phyloP scores from a whole-genome alignment of 2,797 vertebrate species.

The Moxostoma hubbsi region DNA sequence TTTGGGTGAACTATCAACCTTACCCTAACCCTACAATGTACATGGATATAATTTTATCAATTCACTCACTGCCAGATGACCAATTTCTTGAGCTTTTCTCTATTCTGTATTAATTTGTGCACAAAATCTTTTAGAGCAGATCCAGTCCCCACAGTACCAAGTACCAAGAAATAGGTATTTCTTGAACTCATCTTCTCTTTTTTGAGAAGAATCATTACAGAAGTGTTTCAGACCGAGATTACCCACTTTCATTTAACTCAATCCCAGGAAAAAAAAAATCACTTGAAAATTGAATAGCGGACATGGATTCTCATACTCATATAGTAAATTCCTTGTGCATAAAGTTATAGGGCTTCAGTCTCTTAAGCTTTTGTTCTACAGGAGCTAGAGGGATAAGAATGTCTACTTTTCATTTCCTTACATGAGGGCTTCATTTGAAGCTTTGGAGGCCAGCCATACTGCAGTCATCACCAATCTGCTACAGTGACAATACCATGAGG shows the following conservation, averaged over 20 bases:
- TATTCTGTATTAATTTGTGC: too few relatives aligned
- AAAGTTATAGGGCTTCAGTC: conserved; percentile 51
- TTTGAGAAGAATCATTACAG: background rate
- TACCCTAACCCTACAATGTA: too few relatives aligned
- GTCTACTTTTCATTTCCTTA: conserved; percentile 55
- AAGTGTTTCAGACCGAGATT: background rate
- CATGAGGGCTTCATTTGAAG: conserved; percentile 62
- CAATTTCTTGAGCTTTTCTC: too few relatives aligned
- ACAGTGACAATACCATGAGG: conserved; percentile 70
- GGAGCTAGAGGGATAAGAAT: conserved; percentile 62
- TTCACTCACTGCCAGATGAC: too few relatives aligned
- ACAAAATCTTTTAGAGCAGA: too few relatives aligned
- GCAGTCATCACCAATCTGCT: conserved; percentile 74
- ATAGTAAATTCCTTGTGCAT: conserved; percentile 36
- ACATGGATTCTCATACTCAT: background rate
- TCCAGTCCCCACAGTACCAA: too few relatives aligned
- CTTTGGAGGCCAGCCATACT: conserved; percentile 71
- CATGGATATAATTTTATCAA: too few relatives aligned
- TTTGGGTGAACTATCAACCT: too few relatives aligned
- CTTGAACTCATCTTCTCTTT: background rate
- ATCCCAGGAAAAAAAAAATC: too few relatives aligned
- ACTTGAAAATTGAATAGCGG: too few relatives aligned
- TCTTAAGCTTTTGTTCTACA: conserved; percentile 47
- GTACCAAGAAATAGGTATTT: too few relatives aligned
- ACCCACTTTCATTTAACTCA: background rate